Evolutionary conservation across 1,140 invertebrate genomes (phyloP), one percentile per base, ranked within the genome.

Genomic region (Mamestra configurata): DNA sequence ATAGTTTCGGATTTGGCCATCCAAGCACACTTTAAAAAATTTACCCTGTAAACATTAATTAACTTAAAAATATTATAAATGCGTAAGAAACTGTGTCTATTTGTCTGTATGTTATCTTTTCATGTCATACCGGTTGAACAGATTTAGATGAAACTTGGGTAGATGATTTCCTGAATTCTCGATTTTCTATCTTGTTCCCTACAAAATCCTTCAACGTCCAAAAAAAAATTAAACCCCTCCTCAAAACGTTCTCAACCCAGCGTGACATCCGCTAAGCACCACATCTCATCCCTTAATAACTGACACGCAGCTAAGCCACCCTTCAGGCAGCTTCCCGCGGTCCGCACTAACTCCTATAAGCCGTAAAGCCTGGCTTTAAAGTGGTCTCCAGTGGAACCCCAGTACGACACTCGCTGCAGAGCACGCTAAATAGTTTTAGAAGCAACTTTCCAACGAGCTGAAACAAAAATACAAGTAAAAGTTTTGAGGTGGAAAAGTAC

Each of bases 381-480:
- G 61, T 40, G 61, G 61, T 66, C 61, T 40, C 35, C 61, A 27
- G 1, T 13, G 61, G 18, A 66, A 66, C 35, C 61, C 35, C 35
- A n/a, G 18, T 66, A 35, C 61, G 61, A 66, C 61, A 35, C 61
- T 66, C 61, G 35, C 61, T 18, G 15, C 22, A 24, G 10, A 15
- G 10, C 53, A 40, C 61, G 35, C 61, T 66, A 66, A 66, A 66
- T 66, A 66, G 61, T 66, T 66, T 64, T 66, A 66, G 61, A 66
- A 66, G 35, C 40, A 43, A 43, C 40, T 43, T 66, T 40, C 18
- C 61, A 40, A 66, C 61, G 61, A 66, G 18, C 61, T 20, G 61
- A 66, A 66, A 66, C 61, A 66, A 66, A 66, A 66, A 66, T 66
- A 66, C 22, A 66, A 66, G 18, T 66, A 66, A 66, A 66, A 66